Base-by-base conservation (phyloP, 2,888 invertebrate genomes). In the Hypena proboscidalis region DNA sequence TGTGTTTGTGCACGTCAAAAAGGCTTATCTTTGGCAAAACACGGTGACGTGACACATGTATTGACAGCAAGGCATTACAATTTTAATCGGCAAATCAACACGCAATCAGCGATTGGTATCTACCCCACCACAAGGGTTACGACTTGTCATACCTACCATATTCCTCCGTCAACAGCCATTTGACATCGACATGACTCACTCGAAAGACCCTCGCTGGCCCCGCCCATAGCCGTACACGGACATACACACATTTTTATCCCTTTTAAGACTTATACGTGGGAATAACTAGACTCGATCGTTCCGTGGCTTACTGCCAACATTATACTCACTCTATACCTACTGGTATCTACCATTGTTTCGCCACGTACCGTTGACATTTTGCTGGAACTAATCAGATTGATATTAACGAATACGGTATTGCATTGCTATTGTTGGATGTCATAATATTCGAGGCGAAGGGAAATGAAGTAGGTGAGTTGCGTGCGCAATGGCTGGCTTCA, bases 211-310 rank as follows among this genome's bases (percentile, higher is more conserved):
- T 73, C 64, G 62, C 45, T 48, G 30, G 52, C 53, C 53, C 60
- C 65, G 70, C 70, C 69, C 57, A 67, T 63, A 41, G 38, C 77
- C 77, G 62, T 76, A 80, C 71, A 76, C 76, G 80, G 80, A 58
- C 66, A 68, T 58, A 59, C 54, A 70, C 61, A 72, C 77, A 81
- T 83, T 79, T 83, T 80, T 83, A 77, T 76, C 69, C 83, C 81
- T 64, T 83, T 80, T 77, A 78, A 64, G 83, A 66, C 41, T 25
- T 30, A 44, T 61, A 72, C 76, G 74, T 79, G 77, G 77, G 79
- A 78, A 77, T 70, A 67, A 65, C 55, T 67, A 44, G 55, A 54
- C 44, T 64, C 60, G 52, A 58, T 61, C 58, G 66, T 67, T 69
- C 65, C 57, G 60, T 75, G 77, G 77, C 77, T 71, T 68, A 70